phyloP scores from a whole-genome alignment of 2,797 vertebrate species.

The Lepidocolaptes lacrymiger region DNA sequence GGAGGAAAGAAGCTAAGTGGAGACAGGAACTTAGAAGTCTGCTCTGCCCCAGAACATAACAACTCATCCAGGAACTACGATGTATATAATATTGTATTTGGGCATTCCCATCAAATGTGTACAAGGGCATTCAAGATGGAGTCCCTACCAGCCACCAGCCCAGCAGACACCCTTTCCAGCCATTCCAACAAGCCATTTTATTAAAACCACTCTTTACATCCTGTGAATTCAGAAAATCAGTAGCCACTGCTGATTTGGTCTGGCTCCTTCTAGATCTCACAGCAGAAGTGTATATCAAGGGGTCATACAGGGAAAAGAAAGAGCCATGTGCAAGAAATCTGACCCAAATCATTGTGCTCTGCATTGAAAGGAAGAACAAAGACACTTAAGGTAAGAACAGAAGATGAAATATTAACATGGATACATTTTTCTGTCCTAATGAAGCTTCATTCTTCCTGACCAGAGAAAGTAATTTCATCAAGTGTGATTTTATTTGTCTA shows the following conservation, averaged over 20 bases:
- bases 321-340: background rate
- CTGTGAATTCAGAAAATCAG: background rate
- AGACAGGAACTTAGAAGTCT: background rate
- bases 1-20: background rate
- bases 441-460: background rate
- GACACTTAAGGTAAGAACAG: background rate
- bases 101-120: background rate
- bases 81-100: background rate
- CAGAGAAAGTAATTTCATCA: background rate
- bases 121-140: background rate
- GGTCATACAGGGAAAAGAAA: background rate
- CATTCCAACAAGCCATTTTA: background rate
- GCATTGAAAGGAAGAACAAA: background rate
- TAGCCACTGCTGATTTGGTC: background rate
- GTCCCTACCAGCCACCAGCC: background rate
- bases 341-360: background rate
- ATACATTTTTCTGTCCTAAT: background rate
- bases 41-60: background rate
- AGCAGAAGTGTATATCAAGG: background rate
- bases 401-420: background rate
- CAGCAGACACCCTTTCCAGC: background rate
- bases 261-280: background rate
- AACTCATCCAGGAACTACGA: accelerated
- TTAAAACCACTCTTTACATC: background rate
- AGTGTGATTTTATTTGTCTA: background rate